A percentile compares a stretch with the other conserved stretches of the same genome.
Conservation (phyloP, 2,888 invertebrate species). For the Biston betularia region DNA sequence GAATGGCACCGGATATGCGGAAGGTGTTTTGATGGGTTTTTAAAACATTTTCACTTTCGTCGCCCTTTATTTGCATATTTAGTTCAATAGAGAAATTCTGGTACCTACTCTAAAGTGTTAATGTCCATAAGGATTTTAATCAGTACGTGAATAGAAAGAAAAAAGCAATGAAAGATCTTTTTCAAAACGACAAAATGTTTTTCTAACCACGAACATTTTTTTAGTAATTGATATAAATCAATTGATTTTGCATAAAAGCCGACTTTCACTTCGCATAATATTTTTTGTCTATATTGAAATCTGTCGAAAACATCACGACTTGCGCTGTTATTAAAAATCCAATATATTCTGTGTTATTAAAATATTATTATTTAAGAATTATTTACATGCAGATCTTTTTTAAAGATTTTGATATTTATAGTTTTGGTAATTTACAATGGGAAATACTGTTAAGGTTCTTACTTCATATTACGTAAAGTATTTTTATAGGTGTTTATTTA, state of each 20-base stretch:
- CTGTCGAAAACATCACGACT: conserved; percentile 33
- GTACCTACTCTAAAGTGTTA: not conserved
- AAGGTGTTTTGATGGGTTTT: conserved; percentile 27
- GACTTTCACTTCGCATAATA: conserved; percentile 39
- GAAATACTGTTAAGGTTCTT: not conserved
- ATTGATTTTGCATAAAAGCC: conserved; percentile 23
- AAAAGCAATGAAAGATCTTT: no score
- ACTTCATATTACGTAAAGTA: not conserved
- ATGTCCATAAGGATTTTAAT: not conserved
- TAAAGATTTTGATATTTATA: conserved; percentile 26
- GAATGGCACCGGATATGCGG: conserved; percentile 30
- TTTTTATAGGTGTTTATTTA: not conserved
- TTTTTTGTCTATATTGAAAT: conserved; percentile 40
- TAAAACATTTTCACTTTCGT: conserved; percentile 33
- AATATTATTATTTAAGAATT: conserved; percentile 21
- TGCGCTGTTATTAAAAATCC: conserved; percentile 31
- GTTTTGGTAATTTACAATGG: conserved; percentile 19
- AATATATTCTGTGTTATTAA: conserved; percentile 33
- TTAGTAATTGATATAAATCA: conserved; percentile 4
- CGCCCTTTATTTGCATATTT: conserved; percentile 10
- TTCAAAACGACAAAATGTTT: no score
- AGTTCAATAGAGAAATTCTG: conserved; percentile 10
- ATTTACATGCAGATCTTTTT: conserved; percentile 24
- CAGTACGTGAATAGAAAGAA: no score
- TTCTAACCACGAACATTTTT: not conserved